Base-by-base conservation (phyloP, 2,888 invertebrate species). In the Habroteleia sp. region DNA sequence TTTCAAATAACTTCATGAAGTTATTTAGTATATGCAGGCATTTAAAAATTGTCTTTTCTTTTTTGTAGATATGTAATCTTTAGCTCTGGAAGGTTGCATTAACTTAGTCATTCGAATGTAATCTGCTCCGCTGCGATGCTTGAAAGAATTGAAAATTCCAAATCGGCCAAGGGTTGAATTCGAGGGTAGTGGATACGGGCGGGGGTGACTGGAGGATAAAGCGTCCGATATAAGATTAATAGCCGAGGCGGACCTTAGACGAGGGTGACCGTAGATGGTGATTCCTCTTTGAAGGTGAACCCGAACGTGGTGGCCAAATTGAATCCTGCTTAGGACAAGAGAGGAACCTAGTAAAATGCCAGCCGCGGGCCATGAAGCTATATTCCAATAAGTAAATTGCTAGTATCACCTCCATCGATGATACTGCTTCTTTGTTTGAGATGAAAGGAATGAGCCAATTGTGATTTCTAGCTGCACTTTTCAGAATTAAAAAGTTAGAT, bases 181-280 rank as follows among this genome's bases (percentile, higher is more conserved):
- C 68, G 78, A 54, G 63, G 74, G 73, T 58, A 75, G 72, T 25
- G 66, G 62, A 44, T 31, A 39, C 63, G 65, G 44, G 74, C 71
- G 69, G 77, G 63, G 66, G 80, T 74, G 76, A 76, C 76, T 79
- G 77, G 79, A 79, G 87, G 86, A 87, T 88, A 88, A 88, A 88
- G 81, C 86, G 87, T 82, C 83, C 87, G 87, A 88, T 88, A 87
- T 86, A 88, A 88, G 88, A 88, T 88, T 88, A 88, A 88, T 88
- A 87, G 88, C 83, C 79, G 82, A 84, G 81, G 83, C 81, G 80
- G 80, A 60, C 78, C 79, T 80, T 82, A 80, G 79, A 80, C 76
- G 76, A 82, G 84, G 83, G 82, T 81, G 81, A 78, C 78, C 78
- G 79, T 76, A 81, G 80, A 83, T 84, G 86, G 85, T 83, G 87